A percentile compares a stretch with the other conserved stretches of the same genome.
phyloP scores from a whole-genome alignment of 2,888 invertebrate species.

The Drosophila recens region DNA sequence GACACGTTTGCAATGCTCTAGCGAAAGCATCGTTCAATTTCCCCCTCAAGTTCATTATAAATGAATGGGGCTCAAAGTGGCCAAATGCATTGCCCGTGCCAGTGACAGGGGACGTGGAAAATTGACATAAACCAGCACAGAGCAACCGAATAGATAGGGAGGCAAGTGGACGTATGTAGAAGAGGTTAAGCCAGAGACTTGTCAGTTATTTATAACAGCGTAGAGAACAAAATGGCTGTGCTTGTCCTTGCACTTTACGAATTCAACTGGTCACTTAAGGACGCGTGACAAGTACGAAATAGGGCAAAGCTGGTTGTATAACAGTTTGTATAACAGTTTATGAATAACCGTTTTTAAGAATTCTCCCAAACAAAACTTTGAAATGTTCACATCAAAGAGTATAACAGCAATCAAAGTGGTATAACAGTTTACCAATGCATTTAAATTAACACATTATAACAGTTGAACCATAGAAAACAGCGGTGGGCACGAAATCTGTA shows the following conservation, averaged over 20 bases:
- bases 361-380: background rate
- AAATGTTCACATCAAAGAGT: background rate
- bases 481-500: too few species aligned
- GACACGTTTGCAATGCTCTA: constrained; percentile 39
- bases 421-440: background rate
- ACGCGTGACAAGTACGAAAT: background rate
- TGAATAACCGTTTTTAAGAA: background rate
- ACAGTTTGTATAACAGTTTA: background rate
- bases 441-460: background rate
- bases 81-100: constrained; percentile 13
- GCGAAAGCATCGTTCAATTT: constrained; percentile 21
- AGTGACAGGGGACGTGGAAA: constrained; percentile 1
- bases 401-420: background rate
- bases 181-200: constrained; percentile 21
- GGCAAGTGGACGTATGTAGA: background rate
- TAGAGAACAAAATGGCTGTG: constrained; percentile 27
- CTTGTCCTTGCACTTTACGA: constrained; percentile 23
- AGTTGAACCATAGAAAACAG: background rate
- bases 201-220: constrained; percentile 38
- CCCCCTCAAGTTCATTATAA: constrained; percentile 40
- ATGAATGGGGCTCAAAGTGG: constrained; percentile 50
- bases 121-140: constrained; percentile 30
- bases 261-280: constrained; percentile 20
- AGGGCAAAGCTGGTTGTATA: background rate
- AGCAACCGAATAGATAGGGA: background rate